These are phyloP conservation scores for Campylomormyrus numenius DNA, from an alignment of 2,113 vertebrate species.

Conservation along the genomic window DNA sequence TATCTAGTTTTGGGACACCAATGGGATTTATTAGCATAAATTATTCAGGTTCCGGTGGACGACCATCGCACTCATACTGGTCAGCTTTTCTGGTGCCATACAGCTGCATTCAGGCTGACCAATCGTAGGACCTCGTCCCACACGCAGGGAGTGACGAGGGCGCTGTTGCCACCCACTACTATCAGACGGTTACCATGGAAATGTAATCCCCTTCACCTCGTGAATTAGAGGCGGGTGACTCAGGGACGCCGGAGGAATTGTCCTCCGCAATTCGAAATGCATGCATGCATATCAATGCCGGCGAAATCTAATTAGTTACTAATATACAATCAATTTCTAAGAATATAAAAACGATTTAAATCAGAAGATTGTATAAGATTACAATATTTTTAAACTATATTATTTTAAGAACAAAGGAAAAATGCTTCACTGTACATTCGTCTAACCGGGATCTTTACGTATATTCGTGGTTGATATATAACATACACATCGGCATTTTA, in stretches of 20 bases:
- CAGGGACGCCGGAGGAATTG: background rate
- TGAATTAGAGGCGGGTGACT: background rate
- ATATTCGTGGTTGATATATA: background rate
- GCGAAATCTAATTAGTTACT: background rate
- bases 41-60: background rate
- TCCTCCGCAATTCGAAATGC: background rate
- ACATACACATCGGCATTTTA: background rate
- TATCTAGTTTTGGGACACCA: background rate
- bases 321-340: background rate
- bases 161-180: background rate
- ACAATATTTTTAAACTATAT: background rate
- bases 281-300: background rate
- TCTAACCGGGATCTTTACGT: background rate
- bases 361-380: background rate
- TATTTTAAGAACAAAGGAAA: background rate
- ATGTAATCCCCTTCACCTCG: background rate
- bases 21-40: background rate
- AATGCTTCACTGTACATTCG: background rate
- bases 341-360: background rate
- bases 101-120: background rate
- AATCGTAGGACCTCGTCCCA: conserved; percentile 1
- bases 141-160: background rate
- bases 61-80: background rate
- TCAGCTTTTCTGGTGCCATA: background rate
- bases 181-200: conserved; percentile 12